Evolutionary conservation across 2,888 invertebrate species (phyloP).

Genomic region (Frankliniella intonsa): DNA sequence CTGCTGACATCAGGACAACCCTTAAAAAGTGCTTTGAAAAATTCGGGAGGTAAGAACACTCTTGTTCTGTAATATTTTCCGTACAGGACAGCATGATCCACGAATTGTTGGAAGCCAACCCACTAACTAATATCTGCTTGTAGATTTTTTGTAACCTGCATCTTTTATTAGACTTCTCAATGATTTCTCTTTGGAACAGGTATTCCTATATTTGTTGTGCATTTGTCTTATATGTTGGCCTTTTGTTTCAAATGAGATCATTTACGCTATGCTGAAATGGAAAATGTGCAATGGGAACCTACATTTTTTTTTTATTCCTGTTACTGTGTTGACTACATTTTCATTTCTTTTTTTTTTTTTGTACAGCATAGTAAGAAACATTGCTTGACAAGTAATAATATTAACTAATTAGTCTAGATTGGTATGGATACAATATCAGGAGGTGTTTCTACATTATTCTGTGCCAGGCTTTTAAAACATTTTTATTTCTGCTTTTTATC

Average conservation of each 20-base stretch:
- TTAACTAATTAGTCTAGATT: no score
- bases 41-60: constrained; percentile 6
- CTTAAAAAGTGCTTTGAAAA: constrained; percentile 16
- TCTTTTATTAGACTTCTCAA: neutral
- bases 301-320: neutral
- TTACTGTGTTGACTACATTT: neutral
- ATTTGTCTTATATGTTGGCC: constrained; percentile 5
- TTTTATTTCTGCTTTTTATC: no score
- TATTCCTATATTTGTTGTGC: neutral
- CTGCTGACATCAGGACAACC: constrained; percentile 11
- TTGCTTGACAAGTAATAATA: neutral
- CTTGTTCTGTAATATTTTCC: constrained; percentile 34
- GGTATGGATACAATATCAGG: no score
- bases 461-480: no score
- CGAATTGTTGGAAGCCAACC: neutral
- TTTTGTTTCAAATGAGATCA: constrained; percentile 37
- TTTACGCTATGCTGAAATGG: constrained; percentile 48
- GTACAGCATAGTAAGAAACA: no score
- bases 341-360: neutral
- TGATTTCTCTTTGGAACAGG: neutral
- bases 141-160: constrained; percentile 21
- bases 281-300: neutral
- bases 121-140: constrained; percentile 2
- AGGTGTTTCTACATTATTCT: no score
- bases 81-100: constrained; percentile 14